Conservation (phyloP, 2,797 vertebrate genomes). For the Gorsachius magnificus region DNA sequence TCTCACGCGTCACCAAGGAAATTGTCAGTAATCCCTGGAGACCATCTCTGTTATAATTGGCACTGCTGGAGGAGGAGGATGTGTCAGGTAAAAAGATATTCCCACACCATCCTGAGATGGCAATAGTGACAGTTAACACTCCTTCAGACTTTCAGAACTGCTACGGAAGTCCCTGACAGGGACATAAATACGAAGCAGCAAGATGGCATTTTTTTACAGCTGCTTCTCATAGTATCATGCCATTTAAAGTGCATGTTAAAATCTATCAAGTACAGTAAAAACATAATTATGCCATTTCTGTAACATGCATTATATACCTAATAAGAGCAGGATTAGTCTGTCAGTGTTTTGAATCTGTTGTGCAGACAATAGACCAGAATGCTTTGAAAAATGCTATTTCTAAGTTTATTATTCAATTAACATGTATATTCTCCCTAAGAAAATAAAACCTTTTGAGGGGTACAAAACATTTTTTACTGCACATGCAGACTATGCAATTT, state of each 20-base stretch:
- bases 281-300: neutral
- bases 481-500: neutral
- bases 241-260: conserved; percentile 41
- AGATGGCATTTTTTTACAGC: conserved; percentile 5
- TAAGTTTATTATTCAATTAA: conserved; percentile 46
- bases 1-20: neutral
- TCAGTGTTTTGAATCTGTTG: conserved; percentile 12
- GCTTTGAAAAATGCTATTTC: neutral
- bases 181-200: neutral
- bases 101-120: neutral
- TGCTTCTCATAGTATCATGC: conserved; percentile 7
- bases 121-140: neutral
- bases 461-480: neutral
- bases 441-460: conserved; percentile 19
- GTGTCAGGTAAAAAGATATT: neutral
- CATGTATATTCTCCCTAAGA: neutral
- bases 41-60: neutral
- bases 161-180: neutral
- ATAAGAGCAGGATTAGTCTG: neutral
- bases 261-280: conserved; percentile 2
- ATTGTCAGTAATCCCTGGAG: neutral
- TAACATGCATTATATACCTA: neutral
- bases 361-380: neutral
- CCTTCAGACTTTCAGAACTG: neutral
- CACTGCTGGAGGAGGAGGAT: neutral